Base-by-base conservation (phyloP, 2,797 vertebrate species). In the Loris lydekkerianus region DNA sequence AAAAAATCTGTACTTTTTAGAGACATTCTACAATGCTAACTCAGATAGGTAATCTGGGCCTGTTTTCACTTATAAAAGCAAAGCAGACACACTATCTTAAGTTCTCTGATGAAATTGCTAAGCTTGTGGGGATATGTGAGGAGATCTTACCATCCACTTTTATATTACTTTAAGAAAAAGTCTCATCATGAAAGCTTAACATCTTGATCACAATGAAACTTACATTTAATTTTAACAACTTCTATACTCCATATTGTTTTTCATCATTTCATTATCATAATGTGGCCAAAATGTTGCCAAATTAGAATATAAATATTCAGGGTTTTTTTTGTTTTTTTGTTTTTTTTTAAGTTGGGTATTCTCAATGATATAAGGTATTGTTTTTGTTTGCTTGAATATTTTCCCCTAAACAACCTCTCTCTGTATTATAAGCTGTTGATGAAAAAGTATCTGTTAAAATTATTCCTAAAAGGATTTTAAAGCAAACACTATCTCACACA, bases 391-490 rank as follows among this genome's bases (percentile, higher is more conserved):
- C 4, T 90, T 75, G 18, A 92, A 5, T 61, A 70, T 17, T 80
- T 81, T 80, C 21, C 25, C 31, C 18, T 3, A 86, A 95, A 85
- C 8, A 56, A 88, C 10, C 46, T 63, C 18, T 80, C 2, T 60
- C 3, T 77, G 31, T 9, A 77, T 13, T 73, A 10, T 27, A 86
- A 91, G 49, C 49, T 53, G 14, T 0, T 70, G 20, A 81, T 82
- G 10, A 86, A 72, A 96, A 92, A 60, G 43, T 87, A 61, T 70
- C 63, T 43, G 14, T 84, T 56, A 91, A 73, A 85, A 65, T 83
- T 76, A 67, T 83, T 61, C 69, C 21, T 58, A 69, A 73, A 88
- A 53, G 2, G 3, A 11, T 65, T 94, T 88, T 25, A 13, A 80
- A 86, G 85, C 21, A 29, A 82, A 81, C 7, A 81, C 56, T 65